Percentiles rank a stretch among this genome's conserved stretches.
Evolutionary conservation across 1,140 invertebrate genomes (phyloP).

Genomic region (Linepithema humile): DNA sequence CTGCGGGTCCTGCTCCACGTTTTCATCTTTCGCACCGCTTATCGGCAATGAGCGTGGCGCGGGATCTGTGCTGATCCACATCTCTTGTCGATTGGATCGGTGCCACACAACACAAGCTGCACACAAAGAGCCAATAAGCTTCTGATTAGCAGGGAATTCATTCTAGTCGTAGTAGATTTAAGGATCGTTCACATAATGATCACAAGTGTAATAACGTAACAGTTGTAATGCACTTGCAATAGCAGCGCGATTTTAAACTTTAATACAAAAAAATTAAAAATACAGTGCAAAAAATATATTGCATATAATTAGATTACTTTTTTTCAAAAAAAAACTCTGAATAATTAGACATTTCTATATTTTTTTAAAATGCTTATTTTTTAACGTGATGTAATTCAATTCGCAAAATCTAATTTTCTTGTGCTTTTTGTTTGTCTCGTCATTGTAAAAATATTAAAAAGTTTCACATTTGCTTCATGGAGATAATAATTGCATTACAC

Average conservation of each 20-base stretch:
- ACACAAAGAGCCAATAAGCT: constrained; percentile 7
- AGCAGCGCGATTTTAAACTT: not conserved
- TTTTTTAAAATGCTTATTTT: not conserved
- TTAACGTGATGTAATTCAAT: not conserved
- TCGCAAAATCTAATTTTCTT: not conserved
- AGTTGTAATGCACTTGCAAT: not conserved
- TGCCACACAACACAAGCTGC: constrained; percentile 30
- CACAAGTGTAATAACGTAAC: not conserved
- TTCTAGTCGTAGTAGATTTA: not conserved
- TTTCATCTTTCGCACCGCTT: constrained; percentile 34
- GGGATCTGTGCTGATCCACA: constrained; percentile 50
- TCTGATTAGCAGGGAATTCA: constrained; percentile 41
- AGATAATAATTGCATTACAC: not conserved
- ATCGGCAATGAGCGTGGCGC: constrained; percentile 28
- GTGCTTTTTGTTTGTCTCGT: not conserved
- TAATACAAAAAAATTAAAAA: not conserved
- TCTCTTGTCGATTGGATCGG: constrained; percentile 47
- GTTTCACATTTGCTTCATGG: too few species aligned
- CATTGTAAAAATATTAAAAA: not conserved
- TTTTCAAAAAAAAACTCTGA: not conserved
- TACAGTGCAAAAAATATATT: not conserved
- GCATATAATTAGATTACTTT: not conserved
- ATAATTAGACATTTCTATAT: not conserved
- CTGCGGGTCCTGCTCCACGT: not conserved
- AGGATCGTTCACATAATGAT: not conserved